Percentiles rank a stretch among this genome's conserved stretches.
Conservation (phyloP, 2,113 vertebrate species). For the Myrmophylax atrothorax region DNA sequence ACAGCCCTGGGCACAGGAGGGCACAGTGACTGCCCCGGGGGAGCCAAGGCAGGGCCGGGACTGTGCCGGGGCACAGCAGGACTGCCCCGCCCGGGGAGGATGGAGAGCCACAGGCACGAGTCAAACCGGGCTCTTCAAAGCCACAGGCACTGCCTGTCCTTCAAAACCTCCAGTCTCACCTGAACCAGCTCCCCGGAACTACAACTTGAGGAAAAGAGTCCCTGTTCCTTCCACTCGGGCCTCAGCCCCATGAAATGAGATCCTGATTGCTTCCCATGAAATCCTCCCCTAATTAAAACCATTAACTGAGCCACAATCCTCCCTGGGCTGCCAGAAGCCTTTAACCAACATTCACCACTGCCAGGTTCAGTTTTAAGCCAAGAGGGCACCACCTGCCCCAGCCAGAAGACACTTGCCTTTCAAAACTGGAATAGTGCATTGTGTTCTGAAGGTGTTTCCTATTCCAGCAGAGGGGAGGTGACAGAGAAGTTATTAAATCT, state of each 20-base stretch:
- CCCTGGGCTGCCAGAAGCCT: not conserved
- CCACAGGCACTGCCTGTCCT: fast-evolving
- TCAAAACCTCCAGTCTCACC: fast-evolving
- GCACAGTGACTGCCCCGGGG: not conserved
- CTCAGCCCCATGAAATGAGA: not conserved
- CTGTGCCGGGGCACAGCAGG: not conserved
- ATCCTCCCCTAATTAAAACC: not conserved
- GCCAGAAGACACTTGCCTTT: not conserved
- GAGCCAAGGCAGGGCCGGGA: not conserved
- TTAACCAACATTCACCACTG: not conserved
- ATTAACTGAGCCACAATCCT: not conserved
- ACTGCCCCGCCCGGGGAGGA: fast-evolving
- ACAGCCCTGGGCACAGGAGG: not conserved
- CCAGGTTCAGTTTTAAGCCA: not conserved
- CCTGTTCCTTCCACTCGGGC: not conserved
- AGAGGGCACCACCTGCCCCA: not conserved
- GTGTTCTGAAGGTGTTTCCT: not conserved
- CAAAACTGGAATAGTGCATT: fast-evolving
- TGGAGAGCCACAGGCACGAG: fast-evolving
- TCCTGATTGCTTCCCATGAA: not conserved
- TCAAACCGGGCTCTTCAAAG: not conserved
- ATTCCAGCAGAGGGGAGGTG: not conserved
- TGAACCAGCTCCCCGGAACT: fast-evolving
- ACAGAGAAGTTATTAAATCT: fast-evolving
- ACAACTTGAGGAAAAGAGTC: fast-evolving